phyloP scores from a whole-genome alignment of 2,888 invertebrate species.

The Ectobius pallidus region DNA sequence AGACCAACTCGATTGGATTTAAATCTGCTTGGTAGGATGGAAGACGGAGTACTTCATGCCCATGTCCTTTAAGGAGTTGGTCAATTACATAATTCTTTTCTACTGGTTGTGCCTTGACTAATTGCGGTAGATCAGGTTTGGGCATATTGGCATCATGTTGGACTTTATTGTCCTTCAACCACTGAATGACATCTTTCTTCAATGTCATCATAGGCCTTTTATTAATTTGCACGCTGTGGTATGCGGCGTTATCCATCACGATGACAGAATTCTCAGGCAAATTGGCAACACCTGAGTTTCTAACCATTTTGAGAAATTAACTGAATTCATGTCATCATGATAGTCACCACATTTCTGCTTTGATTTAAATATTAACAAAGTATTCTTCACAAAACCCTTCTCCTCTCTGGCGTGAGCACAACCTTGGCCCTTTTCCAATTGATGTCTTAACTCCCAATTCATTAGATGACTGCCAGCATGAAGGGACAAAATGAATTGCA shows the following conservation, averaged over 20 bases:
- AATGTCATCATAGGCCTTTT: conserved; percentile 37
- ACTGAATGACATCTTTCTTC: conserved; percentile 39
- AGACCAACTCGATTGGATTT: conserved; percentile 45
- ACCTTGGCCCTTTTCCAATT: conserved; percentile 24
- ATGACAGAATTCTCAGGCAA: conserved; percentile 43
- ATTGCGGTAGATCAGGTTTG: not conserved
- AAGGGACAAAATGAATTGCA: not conserved
- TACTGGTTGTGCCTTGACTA: not conserved
- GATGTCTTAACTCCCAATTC: not conserved
- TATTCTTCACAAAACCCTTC: conserved; percentile 39
- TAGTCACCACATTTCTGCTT: conserved; percentile 36
- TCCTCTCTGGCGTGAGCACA: conserved; percentile 38
- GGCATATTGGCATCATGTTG: not conserved
- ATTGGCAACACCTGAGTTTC: conserved; percentile 40
- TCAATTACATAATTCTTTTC: not conserved
- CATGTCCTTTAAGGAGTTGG: conserved; percentile 24
- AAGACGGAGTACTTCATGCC: conserved; percentile 44
- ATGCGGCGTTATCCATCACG: conserved; percentile 46
- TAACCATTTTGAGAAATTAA: conserved; percentile 39
- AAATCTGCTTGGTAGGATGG: conserved; percentile 47
- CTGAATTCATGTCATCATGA: conserved; percentile 38
- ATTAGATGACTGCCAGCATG: conserved; percentile 1
- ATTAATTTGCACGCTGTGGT: conserved; percentile 42
- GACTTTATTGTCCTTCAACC: conserved; percentile 20
- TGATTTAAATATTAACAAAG: conserved; percentile 31